These are phyloP conservation scores for Caenorhabditis plicata DNA, from an alignment of 2,888 invertebrate genomes.

Conservation along the genomic window DNA sequence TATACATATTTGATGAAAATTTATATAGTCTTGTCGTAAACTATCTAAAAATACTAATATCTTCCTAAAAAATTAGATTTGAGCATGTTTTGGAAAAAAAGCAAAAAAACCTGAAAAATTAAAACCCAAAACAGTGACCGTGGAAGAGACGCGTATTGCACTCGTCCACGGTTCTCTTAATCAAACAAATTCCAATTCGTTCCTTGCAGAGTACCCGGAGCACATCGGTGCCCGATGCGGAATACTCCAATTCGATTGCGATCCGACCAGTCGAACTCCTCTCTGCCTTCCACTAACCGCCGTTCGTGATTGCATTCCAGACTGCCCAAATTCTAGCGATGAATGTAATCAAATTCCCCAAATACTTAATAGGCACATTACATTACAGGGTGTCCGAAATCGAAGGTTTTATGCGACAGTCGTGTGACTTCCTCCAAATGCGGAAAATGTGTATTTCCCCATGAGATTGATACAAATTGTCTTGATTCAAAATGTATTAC, in stretches of 20 bases:
- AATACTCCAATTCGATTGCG: conserved; percentile 43
- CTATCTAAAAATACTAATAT: too few relatives aligned
- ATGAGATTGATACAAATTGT: conserved; percentile 32
- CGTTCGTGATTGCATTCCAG: conserved; percentile 48
- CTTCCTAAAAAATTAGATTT: too few relatives aligned
- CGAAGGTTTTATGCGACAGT: background rate
- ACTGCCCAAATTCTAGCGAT: conserved; percentile 53
- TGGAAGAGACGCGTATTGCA: too few relatives aligned
- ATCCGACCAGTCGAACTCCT: conserved; percentile 27
- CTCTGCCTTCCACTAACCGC: conserved; percentile 44
- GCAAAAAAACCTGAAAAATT: too few relatives aligned
- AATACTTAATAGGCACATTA: background rate
- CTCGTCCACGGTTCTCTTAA: too few relatives aligned
- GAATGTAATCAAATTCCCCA: conserved; percentile 34
- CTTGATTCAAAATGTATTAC: conserved; percentile 48
- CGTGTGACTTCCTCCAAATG: conserved; percentile 14
- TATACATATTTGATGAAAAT: too few relatives aligned
- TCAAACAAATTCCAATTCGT: too few relatives aligned
- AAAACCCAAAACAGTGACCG: too few relatives aligned
- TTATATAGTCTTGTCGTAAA: too few relatives aligned
- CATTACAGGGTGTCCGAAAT: background rate
- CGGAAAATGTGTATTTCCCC: conserved; percentile 51
- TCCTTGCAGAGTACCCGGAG: conserved; percentile 35
- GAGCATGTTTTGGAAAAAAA: too few relatives aligned
- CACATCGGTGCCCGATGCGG: conserved; percentile 35